Conservation (phyloP, 2,113 vertebrate genomes). For the Bubo blakistoni region DNA sequence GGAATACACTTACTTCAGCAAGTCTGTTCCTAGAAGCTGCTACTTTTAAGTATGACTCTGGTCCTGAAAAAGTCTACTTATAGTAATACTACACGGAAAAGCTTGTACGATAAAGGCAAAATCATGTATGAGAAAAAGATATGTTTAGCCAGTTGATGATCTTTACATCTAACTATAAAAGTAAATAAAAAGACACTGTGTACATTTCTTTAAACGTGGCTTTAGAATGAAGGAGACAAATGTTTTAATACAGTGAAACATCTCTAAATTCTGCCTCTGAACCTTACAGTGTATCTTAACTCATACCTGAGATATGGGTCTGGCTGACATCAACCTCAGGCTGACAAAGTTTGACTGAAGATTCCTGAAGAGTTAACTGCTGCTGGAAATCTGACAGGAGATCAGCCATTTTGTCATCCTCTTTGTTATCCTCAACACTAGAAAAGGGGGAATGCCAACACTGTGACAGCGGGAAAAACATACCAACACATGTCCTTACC, state of each 20-base stretch:
- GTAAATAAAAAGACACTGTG: background rate
- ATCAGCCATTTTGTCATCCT: conserved; percentile 86
- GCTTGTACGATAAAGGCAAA: background rate
- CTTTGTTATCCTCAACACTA: conserved; percentile 84
- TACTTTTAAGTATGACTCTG: background rate
- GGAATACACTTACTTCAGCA: background rate
- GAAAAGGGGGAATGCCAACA: background rate
- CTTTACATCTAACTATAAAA: background rate
- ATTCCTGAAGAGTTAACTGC: conserved; percentile 85
- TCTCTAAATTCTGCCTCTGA: background rate
- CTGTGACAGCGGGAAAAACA: background rate
- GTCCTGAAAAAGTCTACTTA: background rate
- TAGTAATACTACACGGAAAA: background rate
- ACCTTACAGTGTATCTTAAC: background rate
- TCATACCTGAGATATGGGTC: conserved; percentile 90
- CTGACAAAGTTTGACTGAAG: conserved; percentile 87
- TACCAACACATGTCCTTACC: background rate
- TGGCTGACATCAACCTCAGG: conserved; percentile 85
- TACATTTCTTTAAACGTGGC: background rate
- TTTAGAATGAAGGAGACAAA: background rate
- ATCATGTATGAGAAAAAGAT: background rate
- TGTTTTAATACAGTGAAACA: background rate
- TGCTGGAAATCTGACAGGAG: conserved; percentile 91
- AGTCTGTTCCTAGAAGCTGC: background rate
- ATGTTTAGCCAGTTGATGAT: background rate